Percentiles rank a stretch among this genome's conserved stretches.
Conservation (phyloP, 92 coral and sea anemone species). For the Porites evermanni region DNA sequence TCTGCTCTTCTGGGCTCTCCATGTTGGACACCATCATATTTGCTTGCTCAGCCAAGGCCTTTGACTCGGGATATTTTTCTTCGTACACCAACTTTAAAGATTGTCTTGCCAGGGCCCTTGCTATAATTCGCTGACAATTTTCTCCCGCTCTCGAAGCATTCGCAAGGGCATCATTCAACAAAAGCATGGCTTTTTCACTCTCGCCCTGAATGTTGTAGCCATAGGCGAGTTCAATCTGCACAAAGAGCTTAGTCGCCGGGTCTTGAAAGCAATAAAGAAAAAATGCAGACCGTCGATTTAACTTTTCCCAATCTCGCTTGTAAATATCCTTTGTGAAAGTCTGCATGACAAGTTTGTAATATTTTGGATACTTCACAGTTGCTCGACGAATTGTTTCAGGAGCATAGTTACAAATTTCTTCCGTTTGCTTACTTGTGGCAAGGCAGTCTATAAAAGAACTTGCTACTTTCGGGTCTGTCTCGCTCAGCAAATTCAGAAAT, state of each 20-base stretch:
- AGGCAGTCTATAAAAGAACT: too few relatives aligned
- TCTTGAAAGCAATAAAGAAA: slow-evolving; percentile 27
- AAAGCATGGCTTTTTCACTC: slow-evolving; percentile 19
- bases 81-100: slow-evolving; percentile 37
- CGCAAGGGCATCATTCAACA: slow-evolving; percentile 25
- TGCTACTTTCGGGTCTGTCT: too few relatives aligned
- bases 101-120: slow-evolving; percentile 38
- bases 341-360: slow-evolving; percentile 37
- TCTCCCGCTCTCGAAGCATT: slow-evolving; percentile 43
- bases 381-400: slow-evolving; percentile 13
- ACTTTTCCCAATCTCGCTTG: slow-evolving; percentile 36
- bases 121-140: slow-evolving; percentile 24
- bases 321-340: slow-evolving; percentile 33
- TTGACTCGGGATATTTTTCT: slow-evolving; percentile 7
- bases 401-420: neutral
- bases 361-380: slow-evolving; percentile 24
- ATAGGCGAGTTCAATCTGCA: slow-evolving; percentile 38
- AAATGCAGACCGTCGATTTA: neutral
- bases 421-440: too few relatives aligned
- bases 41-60: slow-evolving; percentile 19
- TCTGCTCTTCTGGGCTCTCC: slow-evolving; percentile 44
- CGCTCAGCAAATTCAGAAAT: too few relatives aligned
- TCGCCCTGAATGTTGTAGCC: slow-evolving; percentile 48
- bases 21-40: slow-evolving; percentile 5
- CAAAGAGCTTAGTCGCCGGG: slow-evolving; percentile 33